Evolutionary conservation across 2,797 vertebrate genomes (phyloP).

Genomic region (Fistularia tabacaria): DNA sequence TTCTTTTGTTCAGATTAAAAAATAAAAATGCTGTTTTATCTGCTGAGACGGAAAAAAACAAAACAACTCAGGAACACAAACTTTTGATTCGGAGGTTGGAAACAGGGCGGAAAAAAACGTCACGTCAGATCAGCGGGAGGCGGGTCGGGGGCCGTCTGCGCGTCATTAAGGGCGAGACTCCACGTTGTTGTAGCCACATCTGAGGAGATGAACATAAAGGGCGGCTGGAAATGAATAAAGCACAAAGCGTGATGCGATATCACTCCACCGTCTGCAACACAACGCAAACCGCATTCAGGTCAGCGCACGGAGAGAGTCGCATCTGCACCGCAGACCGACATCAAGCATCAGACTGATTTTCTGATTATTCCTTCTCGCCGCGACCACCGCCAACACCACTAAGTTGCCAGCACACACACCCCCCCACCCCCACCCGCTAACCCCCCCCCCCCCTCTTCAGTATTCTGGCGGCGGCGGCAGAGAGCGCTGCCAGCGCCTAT

Average conservation of each 20-base stretch:
- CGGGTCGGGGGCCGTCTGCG: not conserved
- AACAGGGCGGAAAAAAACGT: not conserved
- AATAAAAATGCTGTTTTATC: slow-evolving; percentile 3
- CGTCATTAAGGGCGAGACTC: slow-evolving; percentile 2
- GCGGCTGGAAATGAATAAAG: not conserved
- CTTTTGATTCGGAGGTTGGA: not conserved
- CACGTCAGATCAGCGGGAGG: not conserved
- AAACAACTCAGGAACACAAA: slow-evolving; percentile 1
- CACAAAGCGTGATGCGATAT: not conserved
- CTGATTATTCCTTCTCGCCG: no score
- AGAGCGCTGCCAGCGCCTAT: slow-evolving; percentile 51
- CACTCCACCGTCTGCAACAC: no score
- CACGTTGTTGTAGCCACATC: not conserved
- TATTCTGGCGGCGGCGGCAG: slow-evolving; percentile 49
- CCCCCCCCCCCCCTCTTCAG: slow-evolving; percentile 32
- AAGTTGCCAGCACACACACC: not conserved
- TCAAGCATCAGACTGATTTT: no score
- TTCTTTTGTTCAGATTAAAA: not conserved
- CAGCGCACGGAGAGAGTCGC: no score
- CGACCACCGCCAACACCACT: not conserved
- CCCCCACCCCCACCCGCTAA: slow-evolving; percentile 25
- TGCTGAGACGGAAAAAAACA: not conserved
- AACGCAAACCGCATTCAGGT: no score
- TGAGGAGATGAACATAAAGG: not conserved
- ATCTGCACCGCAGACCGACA: no score